Conservation (phyloP, 2,113 vertebrate species). For the Trematomus loennbergii region DNA sequence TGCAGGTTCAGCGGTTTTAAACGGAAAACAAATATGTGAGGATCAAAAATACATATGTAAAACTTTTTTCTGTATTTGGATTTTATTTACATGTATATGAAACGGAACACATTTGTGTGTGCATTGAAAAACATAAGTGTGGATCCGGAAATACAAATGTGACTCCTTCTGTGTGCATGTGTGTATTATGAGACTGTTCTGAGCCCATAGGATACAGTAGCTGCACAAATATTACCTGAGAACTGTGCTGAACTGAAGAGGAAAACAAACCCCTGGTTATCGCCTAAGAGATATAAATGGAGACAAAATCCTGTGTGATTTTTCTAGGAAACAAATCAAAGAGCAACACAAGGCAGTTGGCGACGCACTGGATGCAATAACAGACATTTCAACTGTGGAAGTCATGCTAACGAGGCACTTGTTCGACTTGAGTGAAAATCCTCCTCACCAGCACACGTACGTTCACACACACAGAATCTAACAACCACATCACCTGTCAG, state of each 20-base stretch:
- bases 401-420: conserved; percentile 61
- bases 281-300: conserved; percentile 27
- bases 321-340: conserved; percentile 41
- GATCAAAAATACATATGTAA: too few species aligned
- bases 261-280: conserved; percentile 27
- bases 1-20: too few species aligned
- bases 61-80: too few species aligned
- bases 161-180: too few species aligned
- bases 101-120: too few species aligned
- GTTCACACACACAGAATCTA: conserved; percentile 44
- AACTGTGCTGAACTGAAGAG: background rate
- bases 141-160: too few species aligned
- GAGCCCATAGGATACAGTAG: background rate
- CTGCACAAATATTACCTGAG: conserved; percentile 28
- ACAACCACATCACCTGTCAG: conserved; percentile 76
- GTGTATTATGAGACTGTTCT: too few species aligned
- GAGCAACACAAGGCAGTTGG: conserved; percentile 1
- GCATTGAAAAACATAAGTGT: too few species aligned
- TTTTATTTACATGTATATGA: too few species aligned
- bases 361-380: conserved; percentile 13
- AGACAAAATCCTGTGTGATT: conserved; percentile 23
- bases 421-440: conserved; percentile 57
- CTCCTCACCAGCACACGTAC: conserved; percentile 20
- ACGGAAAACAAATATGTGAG: too few species aligned
- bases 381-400: conserved; percentile 40